phyloP scores from a whole-genome alignment of 2,113 vertebrate genomes.

The Peromyscus leucopus region DNA sequence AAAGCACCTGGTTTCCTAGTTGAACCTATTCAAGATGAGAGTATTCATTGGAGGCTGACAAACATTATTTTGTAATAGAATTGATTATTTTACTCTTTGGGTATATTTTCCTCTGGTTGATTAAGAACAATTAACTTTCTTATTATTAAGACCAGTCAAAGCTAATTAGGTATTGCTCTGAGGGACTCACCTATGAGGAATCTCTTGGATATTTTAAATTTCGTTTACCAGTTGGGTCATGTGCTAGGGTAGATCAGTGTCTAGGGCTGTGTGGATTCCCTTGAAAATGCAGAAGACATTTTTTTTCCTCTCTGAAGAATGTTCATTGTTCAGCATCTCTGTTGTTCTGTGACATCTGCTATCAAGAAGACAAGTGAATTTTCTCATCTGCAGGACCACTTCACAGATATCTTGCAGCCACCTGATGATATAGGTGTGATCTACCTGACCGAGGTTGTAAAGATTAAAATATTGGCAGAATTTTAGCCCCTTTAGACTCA shows the following conservation, averaged over 20 bases:
- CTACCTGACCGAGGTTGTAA: neutral
- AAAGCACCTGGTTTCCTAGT: neutral
- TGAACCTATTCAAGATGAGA: neutral
- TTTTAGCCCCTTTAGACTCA: neutral
- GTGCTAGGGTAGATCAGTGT: neutral
- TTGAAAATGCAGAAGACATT: neutral
- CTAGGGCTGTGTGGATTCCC: neutral
- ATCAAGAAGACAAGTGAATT: neutral
- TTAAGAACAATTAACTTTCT: neutral
- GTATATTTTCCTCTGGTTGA: neutral
- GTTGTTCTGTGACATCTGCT: neutral
- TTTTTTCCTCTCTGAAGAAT: neutral
- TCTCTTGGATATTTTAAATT: neutral
- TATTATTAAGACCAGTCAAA: neutral
- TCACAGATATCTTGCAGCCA: neutral
- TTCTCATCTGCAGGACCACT: neutral
- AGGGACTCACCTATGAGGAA: neutral
- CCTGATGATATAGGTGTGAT: neutral
- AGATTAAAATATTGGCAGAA: neutral
- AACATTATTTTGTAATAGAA: neutral
- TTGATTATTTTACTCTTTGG: neutral
- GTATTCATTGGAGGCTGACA: neutral
- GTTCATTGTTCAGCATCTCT: neutral
- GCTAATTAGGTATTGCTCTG: neutral
- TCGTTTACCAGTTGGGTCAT: neutral